Evolutionary conservation across 2,888 invertebrate genomes (phyloP), one percentile per base, ranked within the genome.

Genomic region (Eledona agricola): DNA sequence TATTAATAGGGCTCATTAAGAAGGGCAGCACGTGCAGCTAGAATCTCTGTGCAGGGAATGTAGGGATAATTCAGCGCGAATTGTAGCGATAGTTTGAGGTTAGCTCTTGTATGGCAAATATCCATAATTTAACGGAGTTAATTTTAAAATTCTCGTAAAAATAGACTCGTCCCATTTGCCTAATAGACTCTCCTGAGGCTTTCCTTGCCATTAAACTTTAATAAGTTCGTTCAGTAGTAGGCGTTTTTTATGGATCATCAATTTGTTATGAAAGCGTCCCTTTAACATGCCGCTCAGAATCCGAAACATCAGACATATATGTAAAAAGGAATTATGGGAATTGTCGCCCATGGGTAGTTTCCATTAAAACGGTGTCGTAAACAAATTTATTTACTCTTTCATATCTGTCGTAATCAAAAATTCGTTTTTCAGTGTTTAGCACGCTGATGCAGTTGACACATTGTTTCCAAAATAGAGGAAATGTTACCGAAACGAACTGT

Each of bases 1-100:
- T 47, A 47, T 47, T 47, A 47, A 47, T 47, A 35, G 35, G 31
- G 10, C 4, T 19, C 20, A 19, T 19, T 19, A 5, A 19, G 20
- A n/a, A 19, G 4, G 20, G 20, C 20, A n/a, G 20, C 20, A 19
- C 20, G 20, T 19, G 20, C 20, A 19, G n/a, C n/a, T n/a, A n/a
- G n/a, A n/a, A n/a, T n/a, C n/a, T n/a, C n/a, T n/a, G n/a, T n/a
- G n/a, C n/a, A n/a, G n/a, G n/a, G n/a, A n/a, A n/a, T n/a, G n/a
- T n/a, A n/a, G n/a, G n/a, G n/a, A n/a, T n/a, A n/a, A n/a, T n/a
- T n/a, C n/a, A n/a, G n/a, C n/a, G n/a, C n/a, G n/a, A n/a, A n/a
- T n/a, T n/a, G n/a, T n/a, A n/a, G n/a, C n/a, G n/a, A n/a, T n/a
- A n/a, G n/a, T n/a, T n/a, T n/a, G n/a, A n/a, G n/a, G n/a, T n/a